Percentiles rank a stretch among this genome's conserved stretches.
These are phyloP conservation scores for Apocrypta bakeri DNA, from an alignment of 1,140 invertebrate genomes.

Conservation along the genomic window DNA sequence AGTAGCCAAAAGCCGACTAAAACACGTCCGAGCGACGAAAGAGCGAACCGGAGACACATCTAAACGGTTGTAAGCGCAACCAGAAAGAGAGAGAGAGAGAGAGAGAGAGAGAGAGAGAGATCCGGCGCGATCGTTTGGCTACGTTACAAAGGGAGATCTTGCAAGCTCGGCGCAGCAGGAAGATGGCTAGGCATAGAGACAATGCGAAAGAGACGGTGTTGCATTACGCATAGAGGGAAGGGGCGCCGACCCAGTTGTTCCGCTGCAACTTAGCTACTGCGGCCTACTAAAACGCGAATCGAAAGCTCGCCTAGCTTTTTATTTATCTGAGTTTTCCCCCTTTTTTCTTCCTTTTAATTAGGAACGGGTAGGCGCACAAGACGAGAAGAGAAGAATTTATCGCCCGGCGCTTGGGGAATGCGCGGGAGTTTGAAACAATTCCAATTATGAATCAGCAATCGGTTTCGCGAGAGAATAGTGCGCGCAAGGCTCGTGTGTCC, in stretches of 20 bases:
- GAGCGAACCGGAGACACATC: neutral
- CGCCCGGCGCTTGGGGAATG: neutral
- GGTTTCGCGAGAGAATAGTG: too few relatives aligned
- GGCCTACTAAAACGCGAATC: neutral
- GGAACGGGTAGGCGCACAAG: too few relatives aligned
- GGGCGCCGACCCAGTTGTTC: constrained; percentile 57
- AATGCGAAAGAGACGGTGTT: constrained; percentile 45
- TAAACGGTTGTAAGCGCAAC: neutral
- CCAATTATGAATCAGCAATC: neutral
- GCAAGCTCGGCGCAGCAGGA: neutral
- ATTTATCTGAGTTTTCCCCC: too few relatives aligned
- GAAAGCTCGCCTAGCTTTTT: constrained; percentile 11
- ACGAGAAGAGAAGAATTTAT: neutral
- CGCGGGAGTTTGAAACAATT: neutral
- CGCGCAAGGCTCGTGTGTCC: too few relatives aligned
- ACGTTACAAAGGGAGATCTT: constrained; percentile 53
- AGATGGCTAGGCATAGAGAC: neutral
- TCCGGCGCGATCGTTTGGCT: constrained; percentile 53
- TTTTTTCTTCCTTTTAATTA: too few relatives aligned
- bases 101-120: neutral
- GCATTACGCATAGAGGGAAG: constrained; percentile 44
- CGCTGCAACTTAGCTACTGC: neutral
- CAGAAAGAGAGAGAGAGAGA: constrained; percentile 50
- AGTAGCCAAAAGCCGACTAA: neutral
- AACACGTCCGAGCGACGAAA: neutral